Evolutionary conservation across 2,888 invertebrate genomes (phyloP).

Genomic region (Seira sanloemensis): DNA sequence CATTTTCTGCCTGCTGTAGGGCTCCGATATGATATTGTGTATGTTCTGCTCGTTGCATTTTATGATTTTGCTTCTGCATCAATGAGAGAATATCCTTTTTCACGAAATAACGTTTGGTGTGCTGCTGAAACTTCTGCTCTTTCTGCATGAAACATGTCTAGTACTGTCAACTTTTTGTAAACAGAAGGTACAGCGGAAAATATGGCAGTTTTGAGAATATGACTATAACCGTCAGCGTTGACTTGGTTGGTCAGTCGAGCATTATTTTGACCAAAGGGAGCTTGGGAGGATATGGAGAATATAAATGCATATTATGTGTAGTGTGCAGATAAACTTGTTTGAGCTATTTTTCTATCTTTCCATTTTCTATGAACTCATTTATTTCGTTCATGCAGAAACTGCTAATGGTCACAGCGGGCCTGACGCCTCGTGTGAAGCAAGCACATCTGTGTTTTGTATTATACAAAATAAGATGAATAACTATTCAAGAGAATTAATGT

Average conservation of each 20-base stretch:
- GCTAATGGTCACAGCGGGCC: too few relatives aligned
- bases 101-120: not conserved
- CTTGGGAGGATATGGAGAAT: too few relatives aligned
- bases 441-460: too few relatives aligned
- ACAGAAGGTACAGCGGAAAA: not conserved
- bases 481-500: too few relatives aligned
- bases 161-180: not conserved
- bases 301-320: too few relatives aligned
- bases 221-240: not conserved
- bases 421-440: too few relatives aligned
- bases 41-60: constrained; percentile 29
- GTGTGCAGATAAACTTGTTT: too few relatives aligned
- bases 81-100: not conserved
- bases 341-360: too few relatives aligned
- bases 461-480: too few relatives aligned
- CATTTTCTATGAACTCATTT: too few relatives aligned
- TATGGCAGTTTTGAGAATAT: not conserved
- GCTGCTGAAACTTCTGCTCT: not conserved
- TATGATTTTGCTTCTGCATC: constrained; percentile 7
- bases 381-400: too few relatives aligned
- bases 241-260: not conserved
- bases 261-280: too few relatives aligned
- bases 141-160: not conserved
- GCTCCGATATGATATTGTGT: constrained; percentile 12
- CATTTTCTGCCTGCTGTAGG: not conserved